Evolutionary conservation across 1,140 invertebrate genomes (phyloP), one percentile per base, ranked within the genome.

Genomic region (Tyrophagus putrescentiae): DNA sequence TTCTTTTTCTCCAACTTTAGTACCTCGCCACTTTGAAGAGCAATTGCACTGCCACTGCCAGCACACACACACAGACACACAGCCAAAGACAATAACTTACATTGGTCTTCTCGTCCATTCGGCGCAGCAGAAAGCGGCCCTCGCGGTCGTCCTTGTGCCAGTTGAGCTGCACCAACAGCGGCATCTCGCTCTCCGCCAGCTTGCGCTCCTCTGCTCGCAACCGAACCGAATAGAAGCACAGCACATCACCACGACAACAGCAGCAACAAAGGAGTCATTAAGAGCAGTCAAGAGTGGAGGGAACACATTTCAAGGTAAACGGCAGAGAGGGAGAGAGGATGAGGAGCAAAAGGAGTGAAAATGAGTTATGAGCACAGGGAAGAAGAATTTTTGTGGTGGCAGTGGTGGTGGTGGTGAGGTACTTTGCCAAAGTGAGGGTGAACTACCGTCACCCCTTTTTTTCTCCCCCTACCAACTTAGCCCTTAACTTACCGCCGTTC

Each of bases 61-160:
- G 36, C 36, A 21, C 36, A 39, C 13, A 13, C 36, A 39, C n/a
- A n/a, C n/a, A n/a, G n/a, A 39, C 13, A 39, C 36, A 13, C 36
- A 21, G 21, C 21, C 36, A 39, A 13, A 21, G 13, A 39, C 36
- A 39, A 39, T 13, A 13, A 64, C 64, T 64, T 64, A 70, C 68
- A 54, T 63, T 67, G 32, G 64, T 68, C 57, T 84, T 85, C 66
- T 86, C 84, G 70, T 88, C 84, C 66, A 90, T 84, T 67, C 86
- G 80, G 70, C 88, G 83, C 4, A 99, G 77, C 53, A 99, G 76
- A 76, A 99, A 98, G 45, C 94, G 78, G 32, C 95, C 95, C 74
- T 99, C 95, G 27, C 92, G 77, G 71, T 98, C 93, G 72, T 98
- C 93, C 42, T 92, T 87, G 69, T 97, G 92, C 95, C 95, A 98